Percentiles rank a stretch among this genome's conserved stretches.
phyloP scores from a whole-genome alignment of 2,888 invertebrate species.

The Apodemia zela region DNA sequence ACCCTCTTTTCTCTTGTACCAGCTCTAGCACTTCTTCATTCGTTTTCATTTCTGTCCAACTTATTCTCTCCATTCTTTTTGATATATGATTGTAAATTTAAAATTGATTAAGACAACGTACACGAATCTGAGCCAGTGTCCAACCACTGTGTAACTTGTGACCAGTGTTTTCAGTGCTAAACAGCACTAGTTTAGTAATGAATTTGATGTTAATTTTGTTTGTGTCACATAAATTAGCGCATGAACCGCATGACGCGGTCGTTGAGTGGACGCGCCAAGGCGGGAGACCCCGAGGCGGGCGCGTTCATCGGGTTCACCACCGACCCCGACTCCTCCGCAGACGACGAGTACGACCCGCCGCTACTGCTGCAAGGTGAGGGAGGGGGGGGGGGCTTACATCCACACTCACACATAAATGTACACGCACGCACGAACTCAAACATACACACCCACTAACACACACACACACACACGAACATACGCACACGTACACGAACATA shows the following conservation, averaged over 20 bases:
- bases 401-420: neutral
- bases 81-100: too few relatives aligned
- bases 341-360: constrained; percentile 61
- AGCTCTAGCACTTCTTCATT: too few relatives aligned
- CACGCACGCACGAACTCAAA: neutral
- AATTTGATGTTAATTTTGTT: neutral
- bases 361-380: constrained; percentile 64
- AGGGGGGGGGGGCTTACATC: neutral
- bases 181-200: too few relatives aligned
- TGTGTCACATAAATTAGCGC: constrained; percentile 60
- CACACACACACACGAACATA: neutral
- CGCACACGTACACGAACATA: too few relatives aligned
- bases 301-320: constrained; percentile 93
- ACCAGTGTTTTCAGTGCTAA: too few relatives aligned
- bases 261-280: constrained; percentile 55
- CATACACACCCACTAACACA: neutral
- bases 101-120: too few relatives aligned
- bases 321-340: constrained; percentile 83
- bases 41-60: too few relatives aligned
- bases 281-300: constrained; percentile 87
- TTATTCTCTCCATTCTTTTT: too few relatives aligned
- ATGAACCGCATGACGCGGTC: constrained; percentile 85
- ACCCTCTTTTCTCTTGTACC: too few relatives aligned
- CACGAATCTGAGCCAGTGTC: too few relatives aligned
- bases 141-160: too few relatives aligned